These are phyloP conservation scores for Eucidaris tribuloides DNA, from an alignment of 35 echinoderm and acorn worm species.

Conservation along the genomic window DNA sequence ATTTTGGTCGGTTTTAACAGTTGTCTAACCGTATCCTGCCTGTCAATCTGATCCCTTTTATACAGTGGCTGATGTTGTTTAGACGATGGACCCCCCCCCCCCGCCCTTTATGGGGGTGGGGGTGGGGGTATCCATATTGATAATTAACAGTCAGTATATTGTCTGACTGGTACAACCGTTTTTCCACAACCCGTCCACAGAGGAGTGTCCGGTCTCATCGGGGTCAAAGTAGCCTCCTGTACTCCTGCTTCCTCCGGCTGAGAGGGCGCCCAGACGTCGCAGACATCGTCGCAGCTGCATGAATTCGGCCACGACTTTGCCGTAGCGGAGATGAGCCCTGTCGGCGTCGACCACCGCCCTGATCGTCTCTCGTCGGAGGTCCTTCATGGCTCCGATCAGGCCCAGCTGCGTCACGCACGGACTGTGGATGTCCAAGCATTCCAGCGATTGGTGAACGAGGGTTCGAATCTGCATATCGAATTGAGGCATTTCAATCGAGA, in stretches of 20 bases:
- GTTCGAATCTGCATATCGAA: neutral
- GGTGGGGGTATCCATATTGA: no score
- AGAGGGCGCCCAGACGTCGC: neutral
- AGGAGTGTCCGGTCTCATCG: no score
- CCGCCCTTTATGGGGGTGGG: no score
- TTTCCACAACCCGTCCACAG: no score
- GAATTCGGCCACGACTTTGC: neutral
- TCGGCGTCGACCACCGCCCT: conserved; percentile 5
- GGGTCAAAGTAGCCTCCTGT: no score
- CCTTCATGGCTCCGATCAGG: neutral
- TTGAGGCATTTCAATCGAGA: neutral
- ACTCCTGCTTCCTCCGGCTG: neutral
- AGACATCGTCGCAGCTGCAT: conserved; percentile 4
- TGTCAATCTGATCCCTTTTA: no score
- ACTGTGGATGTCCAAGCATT: neutral
- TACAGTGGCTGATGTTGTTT: no score
- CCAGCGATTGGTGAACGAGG: conserved; percentile 1
- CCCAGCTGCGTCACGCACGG: neutral
- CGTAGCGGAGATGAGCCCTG: conserved; percentile 2
- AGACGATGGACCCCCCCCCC: no score
- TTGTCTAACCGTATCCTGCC: no score
- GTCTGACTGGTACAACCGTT: no score
- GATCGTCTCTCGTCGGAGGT: neutral
- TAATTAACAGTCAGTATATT: no score
- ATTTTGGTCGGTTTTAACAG: no score